Percentiles rank a stretch among this genome's conserved stretches.
Evolutionary conservation across 2,113 vertebrate species (phyloP).

Genomic region (Hyperopisus bebe): DNA sequence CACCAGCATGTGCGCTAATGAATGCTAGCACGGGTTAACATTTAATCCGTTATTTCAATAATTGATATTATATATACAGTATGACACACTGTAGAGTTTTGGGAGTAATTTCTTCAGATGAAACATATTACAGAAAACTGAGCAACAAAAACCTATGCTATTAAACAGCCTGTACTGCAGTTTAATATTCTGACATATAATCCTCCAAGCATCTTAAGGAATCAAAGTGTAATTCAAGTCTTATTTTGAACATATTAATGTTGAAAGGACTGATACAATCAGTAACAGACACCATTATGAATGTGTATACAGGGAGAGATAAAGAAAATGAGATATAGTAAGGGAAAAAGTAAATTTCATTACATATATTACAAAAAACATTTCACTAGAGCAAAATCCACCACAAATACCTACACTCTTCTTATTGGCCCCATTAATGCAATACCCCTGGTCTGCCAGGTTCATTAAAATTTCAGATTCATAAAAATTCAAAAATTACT

Average conservation of each 20-base stretch:
- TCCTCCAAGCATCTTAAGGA: not conserved
- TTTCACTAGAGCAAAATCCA: not conserved
- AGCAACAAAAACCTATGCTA: not conserved
- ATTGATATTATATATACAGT: too few relatives aligned
- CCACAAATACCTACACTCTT: not conserved
- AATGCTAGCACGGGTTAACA: too few relatives aligned
- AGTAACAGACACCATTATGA: not conserved
- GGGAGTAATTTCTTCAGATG: not conserved
- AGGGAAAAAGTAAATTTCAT: not conserved
- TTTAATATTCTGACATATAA: not conserved
- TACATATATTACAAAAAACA: not conserved
- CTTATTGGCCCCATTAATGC: not conserved
- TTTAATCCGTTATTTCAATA: too few relatives aligned
- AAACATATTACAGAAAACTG: not conserved
- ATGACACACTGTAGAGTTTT: not conserved
- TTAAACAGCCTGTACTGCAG: not conserved
- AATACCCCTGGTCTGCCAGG: not conserved
- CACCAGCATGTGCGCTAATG: not conserved
- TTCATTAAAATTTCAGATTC: not conserved
- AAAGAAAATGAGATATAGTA: not conserved
- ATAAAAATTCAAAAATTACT: not conserved
- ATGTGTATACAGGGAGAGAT: not conserved
- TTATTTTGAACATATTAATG: not conserved
- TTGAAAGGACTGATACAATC: not conserved
- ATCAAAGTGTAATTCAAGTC: not conserved